These are phyloP conservation scores for Xyrauchen texanus DNA, from an alignment of 2,113 vertebrate species.

Conservation along the genomic window DNA sequence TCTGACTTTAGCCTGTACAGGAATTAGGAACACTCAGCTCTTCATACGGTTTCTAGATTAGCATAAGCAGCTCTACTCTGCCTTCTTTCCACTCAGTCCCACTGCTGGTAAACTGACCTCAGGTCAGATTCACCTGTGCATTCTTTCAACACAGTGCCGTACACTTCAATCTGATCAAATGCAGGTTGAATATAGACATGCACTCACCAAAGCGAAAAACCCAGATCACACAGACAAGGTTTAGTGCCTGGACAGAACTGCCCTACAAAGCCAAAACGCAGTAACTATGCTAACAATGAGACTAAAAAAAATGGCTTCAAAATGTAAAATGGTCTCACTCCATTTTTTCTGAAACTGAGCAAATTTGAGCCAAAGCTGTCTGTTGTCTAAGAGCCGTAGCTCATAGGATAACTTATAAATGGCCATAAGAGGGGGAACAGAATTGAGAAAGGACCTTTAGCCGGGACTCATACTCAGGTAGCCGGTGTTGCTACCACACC, in stretches of 20 bases:
- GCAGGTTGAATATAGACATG: conserved; percentile 11
- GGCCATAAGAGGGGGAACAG: too few relatives aligned
- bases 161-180: conserved; percentile 41
- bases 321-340: too few relatives aligned
- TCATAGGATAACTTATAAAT: too few relatives aligned
- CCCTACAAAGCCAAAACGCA: too few relatives aligned
- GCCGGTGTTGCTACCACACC: too few relatives aligned
- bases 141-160: conserved; percentile 44
- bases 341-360: too few relatives aligned
- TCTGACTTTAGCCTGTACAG: conserved; percentile 18
- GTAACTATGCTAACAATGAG: too few relatives aligned
- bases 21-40: conserved; percentile 1
- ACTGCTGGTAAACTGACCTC: conserved; percentile 52
- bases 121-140: conserved; percentile 38
- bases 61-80: conserved; percentile 13
- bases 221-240: conserved; percentile 18
- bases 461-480: too few relatives aligned
- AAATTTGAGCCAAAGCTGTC: too few relatives aligned
- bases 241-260: conserved; percentile 43
- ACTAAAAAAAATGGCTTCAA: too few relatives aligned
- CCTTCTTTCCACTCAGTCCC: conserved; percentile 52
- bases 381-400: too few relatives aligned
- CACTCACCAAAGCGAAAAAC: conserved; percentile 40
- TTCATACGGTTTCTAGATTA: conserved; percentile 20
- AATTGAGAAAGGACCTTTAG: too few relatives aligned